Evolutionary conservation across 2,797 vertebrate species (phyloP), one percentile per base, ranked within the genome.

Genomic region (Eleutherodactylus coqui): DNA sequence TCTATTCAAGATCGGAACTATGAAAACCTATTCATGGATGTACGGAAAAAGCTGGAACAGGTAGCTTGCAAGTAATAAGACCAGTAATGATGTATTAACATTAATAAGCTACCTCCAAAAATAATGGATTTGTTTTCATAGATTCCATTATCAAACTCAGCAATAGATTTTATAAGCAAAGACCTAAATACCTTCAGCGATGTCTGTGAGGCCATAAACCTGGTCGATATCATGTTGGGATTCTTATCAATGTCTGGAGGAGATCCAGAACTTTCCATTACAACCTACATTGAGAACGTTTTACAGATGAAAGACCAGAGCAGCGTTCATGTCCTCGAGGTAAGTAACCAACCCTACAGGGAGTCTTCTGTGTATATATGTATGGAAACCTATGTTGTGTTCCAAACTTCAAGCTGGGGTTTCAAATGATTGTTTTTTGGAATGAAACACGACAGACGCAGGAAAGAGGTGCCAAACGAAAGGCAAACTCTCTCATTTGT

Each of bases 131-230:
- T 53, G 19, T 75, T 76, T 84, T 72, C 10, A n/a, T 91, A 98
- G 97, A 92, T 91, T 84, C 88, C 95, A 47, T 95, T 98, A 47
- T 94, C 95, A 84, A 92, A 85, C 24, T 92, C 95, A 24, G 92
- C 88, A 34, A 89, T 94, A 88, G 91, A 89, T 5, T 86, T 91
- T 5, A 90, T 99, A 90, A 90, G 92, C 1, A 95, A 94, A 70
- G 96, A 98, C 70, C 93, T 99, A 32, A 96, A 96, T 89, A 96
- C 96, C 43, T 98, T 97, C 90, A 98, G 95, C 3, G 97, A 99
- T 1, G 93, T 96, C 89, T 99, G 97, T 53, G 97, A 99, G 53
- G 96, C 97, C 6, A 90, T 99, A 87, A 94, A 95, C 7, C 91
- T 95, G 5, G 84, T 94, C 79, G 97, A 99, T 87, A 93, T 98